Base-by-base conservation (phyloP, 2,113 vertebrate species). In the Pungitius pungitius region DNA sequence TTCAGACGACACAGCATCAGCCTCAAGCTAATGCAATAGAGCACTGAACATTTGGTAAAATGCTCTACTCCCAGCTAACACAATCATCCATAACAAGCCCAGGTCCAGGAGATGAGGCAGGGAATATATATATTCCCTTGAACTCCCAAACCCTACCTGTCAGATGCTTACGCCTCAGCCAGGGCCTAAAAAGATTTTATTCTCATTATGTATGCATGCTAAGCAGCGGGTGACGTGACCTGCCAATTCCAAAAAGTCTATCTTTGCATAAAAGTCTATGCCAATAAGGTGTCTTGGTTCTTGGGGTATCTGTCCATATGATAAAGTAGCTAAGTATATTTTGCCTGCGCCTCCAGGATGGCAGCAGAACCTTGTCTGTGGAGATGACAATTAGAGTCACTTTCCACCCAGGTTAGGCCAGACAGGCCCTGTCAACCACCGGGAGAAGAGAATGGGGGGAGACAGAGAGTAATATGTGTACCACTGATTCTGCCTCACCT, bases 301-400 rank as follows among this genome's bases (percentile, higher is more conserved):
- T 77, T 69, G 77, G 86, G 51, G 78, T 82, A 91, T 93, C 90
- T 91, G 87, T 93, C 92, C 87, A 89, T 93, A 94, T 93, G 91
- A 94, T 93, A 92, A 93, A 93, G 91, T 92, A 91, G 91, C 91
- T 91, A 88, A 90, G 91, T 93, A 91, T 94, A 92, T 93, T 93
- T 93, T 77, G 83, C 90, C 89, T 79, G 79, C 88, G 87, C 92
- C 90, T 91, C 87, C 86, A 65, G 90, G 90, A 93, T 89, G 90
- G 88, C 84, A 91, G 90, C 90, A 88, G 90, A 93, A 92, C 92
- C 92, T 93, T 92, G 92, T 94, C 94, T 92, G 90, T 84, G 83
- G 91, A 93, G 92, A 95, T 93, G 93, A 93, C 91, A 94, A 95
- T 94, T 94, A 94, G 90, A 94, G 93, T 94, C 93, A 94, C 91